These are phyloP conservation scores for Diplogasteroides magnus DNA, from an alignment of 1,140 invertebrate species.

Conservation along the genomic window DNA sequence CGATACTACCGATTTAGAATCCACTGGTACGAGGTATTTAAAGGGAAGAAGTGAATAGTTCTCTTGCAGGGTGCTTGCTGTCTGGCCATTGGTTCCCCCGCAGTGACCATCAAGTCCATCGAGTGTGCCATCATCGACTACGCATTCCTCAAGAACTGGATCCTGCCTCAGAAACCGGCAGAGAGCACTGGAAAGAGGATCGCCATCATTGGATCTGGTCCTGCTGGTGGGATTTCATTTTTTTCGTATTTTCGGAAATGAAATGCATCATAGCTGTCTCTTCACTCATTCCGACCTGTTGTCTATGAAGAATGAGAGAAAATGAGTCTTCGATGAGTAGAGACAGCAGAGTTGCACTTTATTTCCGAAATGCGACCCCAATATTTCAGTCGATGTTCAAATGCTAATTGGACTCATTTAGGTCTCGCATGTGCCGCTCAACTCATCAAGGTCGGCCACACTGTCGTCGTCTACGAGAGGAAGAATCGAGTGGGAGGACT, in stretches of 20 bases:
- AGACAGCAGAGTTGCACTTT: too few relatives aligned
- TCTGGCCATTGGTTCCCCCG: constrained; percentile 84
- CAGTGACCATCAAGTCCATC: constrained; percentile 98
- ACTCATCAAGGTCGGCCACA: constrained; percentile 80
- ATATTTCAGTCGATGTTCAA: too few relatives aligned
- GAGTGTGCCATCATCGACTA: constrained; percentile 98
- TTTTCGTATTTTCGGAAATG: too few relatives aligned
- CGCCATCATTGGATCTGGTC: constrained; percentile 90
- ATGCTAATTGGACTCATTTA: too few relatives aligned
- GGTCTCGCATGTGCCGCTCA: constrained; percentile 91
- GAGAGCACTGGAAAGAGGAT: constrained; percentile 75
- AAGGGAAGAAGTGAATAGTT: not conserved
- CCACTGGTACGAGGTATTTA: not conserved
- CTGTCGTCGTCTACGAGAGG: constrained; percentile 88
- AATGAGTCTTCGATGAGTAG: too few relatives aligned
- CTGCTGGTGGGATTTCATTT: constrained; percentile 65
- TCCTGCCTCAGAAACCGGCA: constrained; percentile 71
- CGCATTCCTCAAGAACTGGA: constrained; percentile 94
- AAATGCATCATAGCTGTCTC: too few relatives aligned
- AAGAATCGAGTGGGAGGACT: constrained; percentile 90
- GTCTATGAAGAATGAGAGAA: too few relatives aligned
- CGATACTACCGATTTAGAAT: too few relatives aligned
- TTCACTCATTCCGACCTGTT: too few relatives aligned
- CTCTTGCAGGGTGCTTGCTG: constrained; percentile 77
- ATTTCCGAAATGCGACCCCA: too few relatives aligned